A percentile compares a stretch with the other conserved stretches of the same genome.
Evolutionary conservation across 2,797 vertebrate species (phyloP).

Genomic region (Pangasius macronema): DNA sequence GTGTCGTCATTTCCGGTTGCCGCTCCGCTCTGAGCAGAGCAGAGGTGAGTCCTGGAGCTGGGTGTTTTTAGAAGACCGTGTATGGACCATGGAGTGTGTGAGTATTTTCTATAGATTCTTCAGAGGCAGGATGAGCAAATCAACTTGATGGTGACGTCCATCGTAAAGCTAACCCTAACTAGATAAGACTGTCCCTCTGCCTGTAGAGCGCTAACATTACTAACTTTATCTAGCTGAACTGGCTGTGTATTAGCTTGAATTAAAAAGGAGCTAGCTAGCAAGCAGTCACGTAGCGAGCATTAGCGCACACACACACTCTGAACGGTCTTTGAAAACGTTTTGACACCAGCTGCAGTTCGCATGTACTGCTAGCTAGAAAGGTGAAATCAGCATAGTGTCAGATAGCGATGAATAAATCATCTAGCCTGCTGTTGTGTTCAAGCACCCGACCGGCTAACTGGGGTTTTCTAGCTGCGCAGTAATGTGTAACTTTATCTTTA

Average conservation of each 20-base stretch:
- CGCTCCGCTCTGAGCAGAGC: too few species aligned
- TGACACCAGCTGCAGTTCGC: neutral
- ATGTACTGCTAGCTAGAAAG: neutral
- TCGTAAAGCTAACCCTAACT: neutral
- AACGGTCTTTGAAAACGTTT: neutral
- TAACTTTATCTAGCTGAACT: neutral
- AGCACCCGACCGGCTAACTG: neutral
- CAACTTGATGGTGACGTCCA: neutral
- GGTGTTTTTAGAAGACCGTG: neutral
- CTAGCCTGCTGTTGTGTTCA: neutral
- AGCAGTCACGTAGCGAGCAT: neutral
- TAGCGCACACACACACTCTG: neutral
- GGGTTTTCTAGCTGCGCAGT: neutral
- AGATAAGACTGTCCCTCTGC: neutral
- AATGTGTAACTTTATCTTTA: neutral
- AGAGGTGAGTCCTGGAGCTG: neutral
- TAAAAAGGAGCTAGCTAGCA: neutral
- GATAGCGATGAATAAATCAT: neutral
- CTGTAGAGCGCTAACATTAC: neutral
- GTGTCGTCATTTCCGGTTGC: slow-evolving; percentile 27
- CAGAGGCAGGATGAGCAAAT: neutral
- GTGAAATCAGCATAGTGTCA: neutral
- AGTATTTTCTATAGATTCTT: slow-evolving; percentile 28
- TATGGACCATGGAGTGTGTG: slow-evolving; percentile 62
- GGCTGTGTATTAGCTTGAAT: neutral